phyloP scores from a whole-genome alignment of 2,797 vertebrate species.

The Brachyrhaphis roseni region DNA sequence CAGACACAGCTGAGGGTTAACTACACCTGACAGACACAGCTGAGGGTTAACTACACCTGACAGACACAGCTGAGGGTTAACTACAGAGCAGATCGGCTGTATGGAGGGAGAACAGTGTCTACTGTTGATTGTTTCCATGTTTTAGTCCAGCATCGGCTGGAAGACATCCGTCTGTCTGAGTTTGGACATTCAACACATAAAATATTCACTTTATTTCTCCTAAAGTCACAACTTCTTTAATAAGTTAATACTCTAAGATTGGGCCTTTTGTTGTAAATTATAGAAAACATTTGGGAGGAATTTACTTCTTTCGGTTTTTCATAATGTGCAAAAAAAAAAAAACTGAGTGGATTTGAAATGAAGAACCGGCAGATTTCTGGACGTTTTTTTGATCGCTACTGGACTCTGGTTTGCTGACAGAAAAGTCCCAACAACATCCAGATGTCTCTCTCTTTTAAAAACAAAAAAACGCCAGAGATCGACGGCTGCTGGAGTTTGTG shows the following conservation, averaged over 20 bases:
- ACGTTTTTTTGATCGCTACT: background rate
- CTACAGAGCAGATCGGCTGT: background rate
- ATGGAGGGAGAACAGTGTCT: background rate
- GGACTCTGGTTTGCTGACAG: background rate
- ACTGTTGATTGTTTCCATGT: background rate
- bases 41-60: background rate
- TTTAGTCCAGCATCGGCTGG: background rate
- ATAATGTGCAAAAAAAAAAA: background rate
- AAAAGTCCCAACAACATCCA: background rate
- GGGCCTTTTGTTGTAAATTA: background rate
- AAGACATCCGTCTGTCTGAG: background rate
- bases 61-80: no score
- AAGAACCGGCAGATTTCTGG: background rate
- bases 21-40: background rate
- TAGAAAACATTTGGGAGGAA: background rate
- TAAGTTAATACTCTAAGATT: background rate
- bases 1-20: no score
- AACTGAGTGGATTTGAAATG: background rate
- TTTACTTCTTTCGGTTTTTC: background rate
- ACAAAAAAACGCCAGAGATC: background rate
- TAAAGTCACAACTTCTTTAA: background rate
- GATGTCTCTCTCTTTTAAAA: background rate
- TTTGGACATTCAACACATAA: background rate
- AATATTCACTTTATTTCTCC: background rate
- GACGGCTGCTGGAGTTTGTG: conserved; percentile 16